Evolutionary conservation across 2,797 vertebrate species (phyloP).

Genomic region (Takifugu rubripes): DNA sequence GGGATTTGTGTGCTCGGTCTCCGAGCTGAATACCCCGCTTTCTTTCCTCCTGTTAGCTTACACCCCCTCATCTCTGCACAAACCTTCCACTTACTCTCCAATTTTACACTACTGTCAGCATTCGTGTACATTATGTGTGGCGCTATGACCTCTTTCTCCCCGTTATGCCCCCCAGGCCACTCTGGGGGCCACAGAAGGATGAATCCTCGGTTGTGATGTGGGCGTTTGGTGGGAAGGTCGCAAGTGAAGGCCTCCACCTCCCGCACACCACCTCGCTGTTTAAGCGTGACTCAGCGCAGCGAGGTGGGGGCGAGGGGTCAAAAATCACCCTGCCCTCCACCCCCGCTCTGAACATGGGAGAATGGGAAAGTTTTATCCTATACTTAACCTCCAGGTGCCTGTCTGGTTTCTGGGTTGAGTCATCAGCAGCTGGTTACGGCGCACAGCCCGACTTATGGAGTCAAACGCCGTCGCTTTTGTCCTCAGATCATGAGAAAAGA

Average conservation of each 20-base stretch:
- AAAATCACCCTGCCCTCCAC: constrained; percentile 66
- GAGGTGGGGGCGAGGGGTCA: constrained; percentile 70
- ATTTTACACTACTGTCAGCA: constrained; percentile 3
- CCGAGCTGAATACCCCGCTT: constrained; percentile 11
- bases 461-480: constrained; percentile 15
- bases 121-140: constrained; percentile 27
- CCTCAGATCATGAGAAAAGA: constrained; percentile 4
- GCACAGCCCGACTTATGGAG: constrained; percentile 45
- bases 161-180: no score
- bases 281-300: constrained; percentile 72
- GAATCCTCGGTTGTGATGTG: constrained; percentile 43
- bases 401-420: constrained; percentile 48
- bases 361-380: constrained; percentile 76
- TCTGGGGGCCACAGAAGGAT: constrained; percentile 39
- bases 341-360: constrained; percentile 61
- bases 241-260: constrained; percentile 40
- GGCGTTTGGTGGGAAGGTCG: constrained; percentile 45
- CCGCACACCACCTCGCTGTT: constrained; percentile 16
- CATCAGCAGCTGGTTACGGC: constrained; percentile 54
- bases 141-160: constrained; percentile 14
- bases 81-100: constrained; percentile 13
- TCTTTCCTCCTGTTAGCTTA: constrained; percentile 11
- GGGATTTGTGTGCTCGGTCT: constrained; percentile 12
- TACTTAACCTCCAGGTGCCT: constrained; percentile 78
- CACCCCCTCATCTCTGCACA: constrained; percentile 15